A percentile compares a stretch with the other conserved stretches of the same genome.
Evolutionary conservation across 2,888 invertebrate species (phyloP).

Genomic region (Aplocera efformata): DNA sequence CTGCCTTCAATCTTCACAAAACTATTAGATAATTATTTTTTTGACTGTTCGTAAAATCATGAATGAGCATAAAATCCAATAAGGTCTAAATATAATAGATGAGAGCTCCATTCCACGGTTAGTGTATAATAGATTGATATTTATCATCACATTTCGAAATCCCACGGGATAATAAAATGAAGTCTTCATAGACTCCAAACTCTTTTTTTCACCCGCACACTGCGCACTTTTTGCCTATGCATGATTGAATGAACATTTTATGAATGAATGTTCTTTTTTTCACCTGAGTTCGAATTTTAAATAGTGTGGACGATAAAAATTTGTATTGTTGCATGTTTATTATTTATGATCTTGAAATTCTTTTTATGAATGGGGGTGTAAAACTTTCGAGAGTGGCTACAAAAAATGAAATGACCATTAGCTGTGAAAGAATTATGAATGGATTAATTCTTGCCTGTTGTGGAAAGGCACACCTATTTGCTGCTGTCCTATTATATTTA

Average conservation of each 20-base stretch:
- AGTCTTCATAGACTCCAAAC: conserved; percentile 60
- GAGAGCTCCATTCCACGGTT: conserved; percentile 32
- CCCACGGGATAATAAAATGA: conserved; percentile 69
- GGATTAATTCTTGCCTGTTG: conserved; percentile 29
- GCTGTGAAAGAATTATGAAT: conserved; percentile 33
- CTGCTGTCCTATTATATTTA: too few relatives aligned
- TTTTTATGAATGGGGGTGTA: conserved; percentile 37
- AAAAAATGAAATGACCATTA: conserved; percentile 33
- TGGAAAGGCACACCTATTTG: not conserved
- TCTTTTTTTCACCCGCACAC: conserved; percentile 25
- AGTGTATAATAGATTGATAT: conserved; percentile 46
- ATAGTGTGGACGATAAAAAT: conserved; percentile 60
- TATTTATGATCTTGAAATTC: conserved; percentile 59
- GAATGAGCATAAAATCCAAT: not conserved
- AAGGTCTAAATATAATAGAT: conserved; percentile 14
- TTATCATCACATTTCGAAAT: conserved; percentile 52
- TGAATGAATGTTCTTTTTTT: conserved; percentile 61
- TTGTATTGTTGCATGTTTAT: conserved; percentile 68
- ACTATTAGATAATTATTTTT: too few relatives aligned
- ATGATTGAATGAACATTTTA: conserved; percentile 44
- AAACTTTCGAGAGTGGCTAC: conserved; percentile 18
- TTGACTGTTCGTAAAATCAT: too few relatives aligned
- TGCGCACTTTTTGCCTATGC: conserved; percentile 47
- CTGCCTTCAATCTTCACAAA: too few relatives aligned
- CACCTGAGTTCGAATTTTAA: conserved; percentile 56